Evolutionary conservation across 53 echinoderm and acorn worm species (phyloP), one percentile per base, ranked within the genome.

Genomic region (Zoroaster sp.): DNA sequence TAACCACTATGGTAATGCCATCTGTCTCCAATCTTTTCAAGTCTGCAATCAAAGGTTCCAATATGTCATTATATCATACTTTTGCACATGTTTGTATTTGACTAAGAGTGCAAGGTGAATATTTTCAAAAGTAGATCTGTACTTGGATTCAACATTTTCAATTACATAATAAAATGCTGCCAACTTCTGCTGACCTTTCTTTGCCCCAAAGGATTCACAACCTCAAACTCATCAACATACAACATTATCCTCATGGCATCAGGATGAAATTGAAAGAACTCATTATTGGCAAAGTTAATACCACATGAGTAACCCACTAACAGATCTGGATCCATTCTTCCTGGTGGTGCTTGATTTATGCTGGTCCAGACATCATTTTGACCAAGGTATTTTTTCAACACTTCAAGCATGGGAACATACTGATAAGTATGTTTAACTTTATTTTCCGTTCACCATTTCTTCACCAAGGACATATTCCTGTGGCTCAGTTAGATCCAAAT

Each of bases 341-440:
- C 80, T 33, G 43, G 2, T 34, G 10, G 33, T 43, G 63, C 39
- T 66, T 88, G 55, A 72, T 90, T 69, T 51, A 90, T 82, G 70
- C 90, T 82, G 40, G 83, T 74, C 90, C 90, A 90, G 73, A 90
- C 75, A 54, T 89, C 89, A 45, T 74, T 74, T 30, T 90, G 82
- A 55, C 74, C 43, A 28, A 90, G 55, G 30, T 90, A 90, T 20
- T 74, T 55, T 90, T 90, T 83, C 41, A 90, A 63, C 34, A 90
- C 83, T 73, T 90, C 32, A 4, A 90, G 66, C 6, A 90, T 90
- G 10, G 90, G 90, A 8, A 90, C 41, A 74, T 90, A 90, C 69
- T 90, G 90, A n/a, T 72, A 44, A 35, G 75, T 66, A 74, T 90
- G 83, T 75, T 74, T 74, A 4, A 81, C 63, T 31, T 65, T 69